Evolutionary conservation across 2,113 vertebrate species (phyloP).

Genomic region (Hystrix brachyura): DNA sequence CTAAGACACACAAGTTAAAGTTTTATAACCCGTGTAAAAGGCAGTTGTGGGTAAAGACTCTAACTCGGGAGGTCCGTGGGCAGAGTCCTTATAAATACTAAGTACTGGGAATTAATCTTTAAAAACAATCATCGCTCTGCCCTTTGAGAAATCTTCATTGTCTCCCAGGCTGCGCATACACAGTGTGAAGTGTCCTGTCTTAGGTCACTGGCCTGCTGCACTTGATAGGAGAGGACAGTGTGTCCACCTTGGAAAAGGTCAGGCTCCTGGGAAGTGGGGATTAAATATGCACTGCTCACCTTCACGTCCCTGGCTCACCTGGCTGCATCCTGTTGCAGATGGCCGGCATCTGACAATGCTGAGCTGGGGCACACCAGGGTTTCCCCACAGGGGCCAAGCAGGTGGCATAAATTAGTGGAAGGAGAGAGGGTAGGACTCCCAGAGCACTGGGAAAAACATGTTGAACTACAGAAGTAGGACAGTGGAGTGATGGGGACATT

Average conservation of each 20-base stretch:
- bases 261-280: not conserved
- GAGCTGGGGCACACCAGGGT: fast-evolving
- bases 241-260: not conserved
- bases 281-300: not conserved
- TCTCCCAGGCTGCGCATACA: not conserved
- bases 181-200: not conserved
- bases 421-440: not conserved
- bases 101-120: not conserved
- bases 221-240: not conserved
- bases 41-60: not conserved
- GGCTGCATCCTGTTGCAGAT: not conserved
- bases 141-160: not conserved
- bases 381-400: not conserved
- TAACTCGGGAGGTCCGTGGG: not conserved
- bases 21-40: not conserved
- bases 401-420: not conserved
- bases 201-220: not conserved
- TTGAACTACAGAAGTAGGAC: not conserved
- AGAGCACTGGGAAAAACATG: not conserved
- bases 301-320: not conserved
- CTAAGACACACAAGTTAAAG: not conserved
- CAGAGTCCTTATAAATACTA: not conserved
- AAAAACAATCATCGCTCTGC: not conserved
- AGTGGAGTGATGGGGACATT: fast-evolving
- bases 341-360: not conserved